A percentile compares a stretch with the other conserved stretches of the same genome.
phyloP scores from a whole-genome alignment of 2,888 invertebrate species.

The Suillia variegata region DNA sequence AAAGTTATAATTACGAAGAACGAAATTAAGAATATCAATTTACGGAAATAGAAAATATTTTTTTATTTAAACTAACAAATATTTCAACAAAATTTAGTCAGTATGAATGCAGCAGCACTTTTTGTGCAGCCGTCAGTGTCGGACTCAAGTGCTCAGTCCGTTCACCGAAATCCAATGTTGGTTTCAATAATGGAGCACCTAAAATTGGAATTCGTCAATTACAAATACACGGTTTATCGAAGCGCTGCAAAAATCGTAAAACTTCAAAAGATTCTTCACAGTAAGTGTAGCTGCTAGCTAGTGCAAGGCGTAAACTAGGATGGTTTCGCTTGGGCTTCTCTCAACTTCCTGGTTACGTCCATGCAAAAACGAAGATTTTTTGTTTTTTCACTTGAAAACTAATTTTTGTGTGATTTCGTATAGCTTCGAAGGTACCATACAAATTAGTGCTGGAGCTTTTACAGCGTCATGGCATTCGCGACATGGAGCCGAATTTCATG shows the following conservation, averaged over 20 bases:
- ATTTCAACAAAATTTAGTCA: too few relatives aligned
- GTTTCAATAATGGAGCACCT: conserved; percentile 49
- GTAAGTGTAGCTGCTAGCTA: too few relatives aligned
- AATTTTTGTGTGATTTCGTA: conserved; percentile 17
- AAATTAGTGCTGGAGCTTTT: conserved; percentile 55
- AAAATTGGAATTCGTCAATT: conserved; percentile 47
- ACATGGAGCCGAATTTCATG: conserved; percentile 48
- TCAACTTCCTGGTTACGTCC: too few relatives aligned
- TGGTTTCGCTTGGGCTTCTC: too few relatives aligned
- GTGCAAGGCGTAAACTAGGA: too few relatives aligned
- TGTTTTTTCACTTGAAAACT: background rate
- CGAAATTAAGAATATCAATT: too few relatives aligned
- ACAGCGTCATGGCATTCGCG: conserved; percentile 50
- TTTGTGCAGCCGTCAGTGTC: conserved; percentile 19
- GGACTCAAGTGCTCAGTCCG: conserved; percentile 5
- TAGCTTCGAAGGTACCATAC: conserved; percentile 56
- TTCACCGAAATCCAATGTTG: too few relatives aligned
- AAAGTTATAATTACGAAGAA: too few relatives aligned
- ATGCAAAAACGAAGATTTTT: too few relatives aligned
- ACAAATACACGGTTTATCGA: conserved; percentile 58
- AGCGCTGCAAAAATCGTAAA: conserved; percentile 56
- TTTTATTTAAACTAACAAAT: too few relatives aligned
- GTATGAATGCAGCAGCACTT: conserved; percentile 17
- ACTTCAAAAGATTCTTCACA: conserved; percentile 54
- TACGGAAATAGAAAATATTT: too few relatives aligned